Evolutionary conservation across 1,140 invertebrate species (phyloP).

Genomic region (Subanguina moxae): DNA sequence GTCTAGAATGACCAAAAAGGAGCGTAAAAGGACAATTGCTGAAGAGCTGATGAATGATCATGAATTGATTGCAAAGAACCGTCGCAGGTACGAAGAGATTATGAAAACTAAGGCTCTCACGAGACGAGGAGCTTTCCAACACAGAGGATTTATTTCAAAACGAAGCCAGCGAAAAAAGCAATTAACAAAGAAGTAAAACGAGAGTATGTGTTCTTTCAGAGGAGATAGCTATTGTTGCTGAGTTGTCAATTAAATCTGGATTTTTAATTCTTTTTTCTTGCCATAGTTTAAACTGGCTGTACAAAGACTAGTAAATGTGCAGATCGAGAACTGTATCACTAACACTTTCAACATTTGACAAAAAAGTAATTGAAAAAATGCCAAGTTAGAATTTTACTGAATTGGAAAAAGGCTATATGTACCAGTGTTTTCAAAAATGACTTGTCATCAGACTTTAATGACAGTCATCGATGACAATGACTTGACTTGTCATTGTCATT

Average conservation of each 20-base stretch:
- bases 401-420: too few relatives aligned
- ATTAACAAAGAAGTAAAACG: background rate
- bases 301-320: too few relatives aligned
- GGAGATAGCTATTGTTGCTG: background rate
- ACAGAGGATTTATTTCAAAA: conserved; percentile 16
- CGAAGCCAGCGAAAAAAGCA: conserved; percentile 22
- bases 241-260: background rate
- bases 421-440: too few relatives aligned
- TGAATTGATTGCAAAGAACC: conserved; percentile 66
- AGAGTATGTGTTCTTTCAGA: background rate
- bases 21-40: conserved; percentile 80
- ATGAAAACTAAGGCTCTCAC: conserved; percentile 19
- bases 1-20: conserved; percentile 73
- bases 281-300: too few relatives aligned
- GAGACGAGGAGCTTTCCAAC: conserved; percentile 25
- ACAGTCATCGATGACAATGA: too few relatives aligned
- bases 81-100: conserved; percentile 25
- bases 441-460: too few relatives aligned
- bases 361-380: too few relatives aligned
- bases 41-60: conserved; percentile 85
- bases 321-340: too few relatives aligned
- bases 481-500: too few relatives aligned
- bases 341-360: too few relatives aligned
- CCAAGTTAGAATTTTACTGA: too few relatives aligned
- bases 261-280: too few relatives aligned